Percentiles rank a stretch among this genome's conserved stretches.
Conservation (phyloP, 2,113 vertebrate genomes). For the Tenrec ecaudatus region DNA sequence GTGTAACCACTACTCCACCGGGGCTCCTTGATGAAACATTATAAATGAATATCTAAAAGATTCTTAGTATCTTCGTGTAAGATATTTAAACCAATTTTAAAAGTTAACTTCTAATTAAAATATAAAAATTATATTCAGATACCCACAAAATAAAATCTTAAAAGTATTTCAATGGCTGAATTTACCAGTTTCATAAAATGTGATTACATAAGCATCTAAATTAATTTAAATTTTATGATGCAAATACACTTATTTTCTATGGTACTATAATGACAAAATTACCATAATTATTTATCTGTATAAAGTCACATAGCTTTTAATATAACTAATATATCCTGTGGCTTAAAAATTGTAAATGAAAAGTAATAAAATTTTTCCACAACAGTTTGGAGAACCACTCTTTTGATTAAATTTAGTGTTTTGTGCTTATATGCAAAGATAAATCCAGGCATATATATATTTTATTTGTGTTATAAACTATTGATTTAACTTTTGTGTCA, state of each 20-base stretch:
- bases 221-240: too few relatives aligned
- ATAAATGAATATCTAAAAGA: background rate
- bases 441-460: background rate
- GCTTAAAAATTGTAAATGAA: too few relatives aligned
- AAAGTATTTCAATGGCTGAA: too few relatives aligned
- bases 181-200: too few relatives aligned
- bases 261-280: background rate
- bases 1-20: too few relatives aligned
- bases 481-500: background rate
- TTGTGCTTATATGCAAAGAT: background rate
- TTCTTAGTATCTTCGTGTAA: background rate
- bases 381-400: too few relatives aligned
- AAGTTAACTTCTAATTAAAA: background rate
- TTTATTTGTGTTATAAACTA: background rate
- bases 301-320: background rate
- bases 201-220: too few relatives aligned
- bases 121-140: background rate
- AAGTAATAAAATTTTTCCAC: too few relatives aligned
- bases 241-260: background rate
- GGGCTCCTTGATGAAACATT: too few relatives aligned
- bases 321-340: background rate
- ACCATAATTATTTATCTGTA: background rate
- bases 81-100: background rate
- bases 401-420: background rate
- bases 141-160: conserved; percentile 4